Conservation (phyloP, 2,888 invertebrate genomes). For the Marronus borbonicus region DNA sequence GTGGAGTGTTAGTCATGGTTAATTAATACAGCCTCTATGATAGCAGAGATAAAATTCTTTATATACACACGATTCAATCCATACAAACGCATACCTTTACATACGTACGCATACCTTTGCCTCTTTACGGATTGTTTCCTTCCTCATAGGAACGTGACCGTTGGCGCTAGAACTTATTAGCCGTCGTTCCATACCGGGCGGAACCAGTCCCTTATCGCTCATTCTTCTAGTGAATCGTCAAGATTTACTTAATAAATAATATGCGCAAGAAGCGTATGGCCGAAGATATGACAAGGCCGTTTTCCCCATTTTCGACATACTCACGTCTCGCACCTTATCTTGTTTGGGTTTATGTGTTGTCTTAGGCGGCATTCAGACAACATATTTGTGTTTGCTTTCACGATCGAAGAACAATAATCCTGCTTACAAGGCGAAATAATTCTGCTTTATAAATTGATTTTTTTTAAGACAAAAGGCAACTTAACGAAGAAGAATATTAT, state of each 20-base stretch:
- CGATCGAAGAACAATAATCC: constrained; percentile 4
- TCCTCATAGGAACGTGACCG: constrained; percentile 40
- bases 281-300: constrained; percentile 36
- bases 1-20: not conserved
- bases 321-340: constrained; percentile 40
- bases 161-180: constrained; percentile 21
- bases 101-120: not conserved
- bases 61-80: not conserved
- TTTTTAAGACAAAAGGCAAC: no score
- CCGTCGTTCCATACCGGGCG: constrained; percentile 18
- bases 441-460: not conserved
- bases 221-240: constrained; percentile 29
- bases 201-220: constrained; percentile 25
- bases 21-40: constrained; percentile 29
- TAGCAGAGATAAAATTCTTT: constrained; percentile 3
- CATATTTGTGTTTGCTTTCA: constrained; percentile 18
- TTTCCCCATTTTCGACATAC: constrained; percentile 13
- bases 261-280: not conserved
- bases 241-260: constrained; percentile 42
- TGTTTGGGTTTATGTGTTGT: not conserved
- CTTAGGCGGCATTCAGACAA: constrained; percentile 18
- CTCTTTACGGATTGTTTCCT: constrained; percentile 36
- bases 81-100: constrained; percentile 9
- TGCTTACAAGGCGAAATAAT: not conserved
- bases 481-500: no score